These are phyloP conservation scores for Sinotaia quadrata DNA, from an alignment of 2,888 invertebrate genomes.

Conservation along the genomic window DNA sequence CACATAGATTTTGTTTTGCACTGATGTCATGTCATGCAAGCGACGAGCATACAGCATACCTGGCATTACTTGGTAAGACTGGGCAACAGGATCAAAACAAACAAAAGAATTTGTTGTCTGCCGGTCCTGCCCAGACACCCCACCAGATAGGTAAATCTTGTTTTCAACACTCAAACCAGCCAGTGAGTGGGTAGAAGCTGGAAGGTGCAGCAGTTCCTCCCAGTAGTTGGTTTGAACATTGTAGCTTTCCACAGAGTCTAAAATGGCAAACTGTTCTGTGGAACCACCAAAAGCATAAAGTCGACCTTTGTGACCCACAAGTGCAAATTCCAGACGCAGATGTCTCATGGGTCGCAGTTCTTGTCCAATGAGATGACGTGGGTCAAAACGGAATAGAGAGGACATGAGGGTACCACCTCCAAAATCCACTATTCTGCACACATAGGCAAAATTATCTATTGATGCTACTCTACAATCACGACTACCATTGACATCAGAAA, in stretches of 20 bases:
- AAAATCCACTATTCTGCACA: conserved; percentile 70
- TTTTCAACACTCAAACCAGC: conserved; percentile 58
- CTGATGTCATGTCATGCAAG: conserved; percentile 67
- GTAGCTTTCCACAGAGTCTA: conserved; percentile 69
- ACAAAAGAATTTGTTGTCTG: conserved; percentile 63
- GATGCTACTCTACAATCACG: conserved; percentile 66
- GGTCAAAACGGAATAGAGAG: conserved; percentile 69
- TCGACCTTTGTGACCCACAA: conserved; percentile 57
- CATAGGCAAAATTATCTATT: conserved; percentile 69
- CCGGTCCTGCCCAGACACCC: conserved; percentile 64
- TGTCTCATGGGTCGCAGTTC: conserved; percentile 66
- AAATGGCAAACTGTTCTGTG: conserved; percentile 64
- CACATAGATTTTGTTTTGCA: conserved; percentile 61
- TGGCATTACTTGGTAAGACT: conserved; percentile 61
- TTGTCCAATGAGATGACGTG: conserved; percentile 66
- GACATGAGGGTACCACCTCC: conserved; percentile 71
- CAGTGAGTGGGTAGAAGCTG: conserved; percentile 65
- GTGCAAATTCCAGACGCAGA: conserved; percentile 66
- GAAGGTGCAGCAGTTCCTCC: conserved; percentile 65
- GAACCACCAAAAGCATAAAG: conserved; percentile 69
- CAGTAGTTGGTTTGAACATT: conserved; percentile 66
- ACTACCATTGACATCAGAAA: conserved; percentile 67
- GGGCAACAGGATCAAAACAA: conserved; percentile 57
- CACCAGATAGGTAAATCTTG: conserved; percentile 68
- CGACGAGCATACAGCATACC: conserved; percentile 68